Evolutionary conservation across 2,797 vertebrate species (phyloP).

Genomic region (Sebastolobus altivelis): DNA sequence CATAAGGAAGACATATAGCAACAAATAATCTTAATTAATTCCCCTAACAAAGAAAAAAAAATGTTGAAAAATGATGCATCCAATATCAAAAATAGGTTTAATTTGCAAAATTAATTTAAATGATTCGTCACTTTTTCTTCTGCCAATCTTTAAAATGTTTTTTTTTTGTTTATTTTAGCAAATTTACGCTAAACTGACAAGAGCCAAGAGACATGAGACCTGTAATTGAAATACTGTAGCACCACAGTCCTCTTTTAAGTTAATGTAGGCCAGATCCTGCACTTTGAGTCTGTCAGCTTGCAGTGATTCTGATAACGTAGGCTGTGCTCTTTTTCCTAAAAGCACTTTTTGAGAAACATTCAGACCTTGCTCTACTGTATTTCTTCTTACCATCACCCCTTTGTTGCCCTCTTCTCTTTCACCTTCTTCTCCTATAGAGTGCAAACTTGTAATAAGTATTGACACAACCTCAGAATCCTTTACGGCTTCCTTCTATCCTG

Average conservation of each 20-base stretch:
- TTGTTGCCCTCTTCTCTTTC: slow-evolving; percentile 20
- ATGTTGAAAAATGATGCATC: not conserved
- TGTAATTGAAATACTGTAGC: not conserved
- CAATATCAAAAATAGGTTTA: not conserved
- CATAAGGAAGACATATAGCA: slow-evolving; percentile 6
- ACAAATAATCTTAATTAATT: not conserved
- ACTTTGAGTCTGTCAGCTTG: not conserved
- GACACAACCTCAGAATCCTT: slow-evolving; percentile 35
- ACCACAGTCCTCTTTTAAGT: not conserved
- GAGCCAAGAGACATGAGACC: not conserved
- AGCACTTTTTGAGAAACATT: not conserved
- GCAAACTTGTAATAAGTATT: slow-evolving; percentile 46
- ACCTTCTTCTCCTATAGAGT: slow-evolving; percentile 39
- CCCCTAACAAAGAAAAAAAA: not conserved
- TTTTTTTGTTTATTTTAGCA: slow-evolving; percentile 3
- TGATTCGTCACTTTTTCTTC: not conserved
- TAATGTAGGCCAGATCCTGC: not conserved
- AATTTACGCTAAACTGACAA: not conserved
- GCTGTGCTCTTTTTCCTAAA: not conserved
- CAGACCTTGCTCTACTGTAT: not conserved
- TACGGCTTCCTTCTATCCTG: slow-evolving; percentile 7
- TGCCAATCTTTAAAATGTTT: not conserved
- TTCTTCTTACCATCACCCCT: not conserved
- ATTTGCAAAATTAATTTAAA: not conserved
- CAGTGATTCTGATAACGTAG: not conserved